Conservation (phyloP, 1,140 invertebrate genomes). For the Drosophila parabipectinata region DNA sequence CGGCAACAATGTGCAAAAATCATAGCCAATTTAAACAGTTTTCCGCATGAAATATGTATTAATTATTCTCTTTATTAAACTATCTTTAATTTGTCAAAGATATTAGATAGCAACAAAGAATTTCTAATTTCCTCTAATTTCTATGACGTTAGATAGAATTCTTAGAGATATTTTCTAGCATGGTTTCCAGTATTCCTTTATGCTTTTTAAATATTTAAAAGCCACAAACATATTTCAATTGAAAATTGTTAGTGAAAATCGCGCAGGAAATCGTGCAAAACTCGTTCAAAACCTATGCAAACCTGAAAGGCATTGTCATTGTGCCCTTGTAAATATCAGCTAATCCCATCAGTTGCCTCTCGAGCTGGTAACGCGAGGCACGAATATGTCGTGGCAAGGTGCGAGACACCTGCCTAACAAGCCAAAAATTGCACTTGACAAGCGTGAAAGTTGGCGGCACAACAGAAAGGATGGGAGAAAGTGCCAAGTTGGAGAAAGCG, state of each 20-base stretch:
- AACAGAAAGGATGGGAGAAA: neutral
- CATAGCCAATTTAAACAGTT: constrained; percentile 36
- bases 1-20: constrained; percentile 38
- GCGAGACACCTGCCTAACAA: constrained; percentile 30
- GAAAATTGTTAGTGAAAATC: neutral
- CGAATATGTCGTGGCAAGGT: constrained; percentile 16
- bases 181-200: neutral
- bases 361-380: constrained; percentile 14
- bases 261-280: neutral
- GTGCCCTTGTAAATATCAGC: neutral
- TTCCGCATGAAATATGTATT: no score
- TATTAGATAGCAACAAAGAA: no score
- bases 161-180: neutral
- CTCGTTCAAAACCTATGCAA: neutral
- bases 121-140: no score
- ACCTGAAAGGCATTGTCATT: constrained; percentile 7
- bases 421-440: constrained; percentile 50
- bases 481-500: neutral
- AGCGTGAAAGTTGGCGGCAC: constrained; percentile 35
- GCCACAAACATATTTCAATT: no score
- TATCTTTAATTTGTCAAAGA: neutral
- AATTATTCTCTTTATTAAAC: neutral
- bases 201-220: no score
- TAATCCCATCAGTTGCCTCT: constrained; percentile 34
- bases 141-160: no score